Conservation (phyloP, 2,113 vertebrate genomes). For the Calidris pygmaea region DNA sequence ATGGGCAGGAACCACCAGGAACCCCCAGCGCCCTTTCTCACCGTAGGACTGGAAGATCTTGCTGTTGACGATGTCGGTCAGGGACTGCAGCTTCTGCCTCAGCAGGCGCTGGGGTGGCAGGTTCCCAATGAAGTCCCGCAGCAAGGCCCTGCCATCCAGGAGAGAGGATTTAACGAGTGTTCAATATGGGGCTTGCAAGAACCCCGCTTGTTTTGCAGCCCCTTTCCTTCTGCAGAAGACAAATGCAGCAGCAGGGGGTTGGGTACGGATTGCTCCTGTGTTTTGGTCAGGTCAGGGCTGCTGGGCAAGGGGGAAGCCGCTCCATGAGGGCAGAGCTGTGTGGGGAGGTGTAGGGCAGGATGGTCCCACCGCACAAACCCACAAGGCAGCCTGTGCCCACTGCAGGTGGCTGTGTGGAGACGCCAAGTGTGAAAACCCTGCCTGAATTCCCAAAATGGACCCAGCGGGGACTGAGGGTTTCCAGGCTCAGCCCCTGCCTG, state of each 20-base stretch:
- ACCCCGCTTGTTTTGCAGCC: neutral
- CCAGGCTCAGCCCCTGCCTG: neutral
- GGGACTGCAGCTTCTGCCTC: constrained; percentile 66
- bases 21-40: neutral
- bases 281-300: neutral
- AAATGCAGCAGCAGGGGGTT: fast-evolving
- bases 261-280: fast-evolving
- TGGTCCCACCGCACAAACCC: neutral
- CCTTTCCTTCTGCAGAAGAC: neutral
- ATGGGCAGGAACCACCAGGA: neutral
- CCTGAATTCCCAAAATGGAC: neutral
- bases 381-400: neutral
- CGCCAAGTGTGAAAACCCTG: neutral
- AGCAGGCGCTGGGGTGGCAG: constrained; percentile 50
- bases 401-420: fast-evolving
- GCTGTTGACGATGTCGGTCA: constrained; percentile 37
- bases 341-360: neutral
- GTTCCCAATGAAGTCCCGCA: constrained; percentile 56
- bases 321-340: fast-evolving
- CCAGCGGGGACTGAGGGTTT: neutral
- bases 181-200: fast-evolving
- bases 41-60: constrained; percentile 35
- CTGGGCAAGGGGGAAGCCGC: fast-evolving
- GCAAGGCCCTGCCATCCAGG: neutral
- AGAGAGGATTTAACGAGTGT: fast-evolving